Evolutionary conservation across 1,140 invertebrate genomes (phyloP).

Genomic region (Zaprionus gabonicus): DNA sequence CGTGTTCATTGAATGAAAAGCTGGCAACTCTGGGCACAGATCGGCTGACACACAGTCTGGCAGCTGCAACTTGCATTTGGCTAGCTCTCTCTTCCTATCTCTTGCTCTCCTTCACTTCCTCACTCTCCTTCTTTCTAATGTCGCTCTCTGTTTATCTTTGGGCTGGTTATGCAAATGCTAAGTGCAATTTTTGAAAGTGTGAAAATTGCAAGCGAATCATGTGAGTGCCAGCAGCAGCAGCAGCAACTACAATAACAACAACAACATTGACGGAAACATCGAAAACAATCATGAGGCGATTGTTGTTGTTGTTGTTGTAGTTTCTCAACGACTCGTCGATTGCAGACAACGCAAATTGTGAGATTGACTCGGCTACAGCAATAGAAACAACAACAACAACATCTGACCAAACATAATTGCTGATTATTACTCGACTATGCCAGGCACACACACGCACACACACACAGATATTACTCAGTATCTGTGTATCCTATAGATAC

Average conservation of each 20-base stretch:
- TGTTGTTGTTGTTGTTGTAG: neutral
- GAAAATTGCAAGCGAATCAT: conserved; percentile 59
- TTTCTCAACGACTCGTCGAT: conserved; percentile 14
- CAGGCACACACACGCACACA: conserved; percentile 2
- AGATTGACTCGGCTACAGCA: conserved; percentile 8
- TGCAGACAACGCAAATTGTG: conserved; percentile 29
- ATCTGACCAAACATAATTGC: conserved; percentile 22
- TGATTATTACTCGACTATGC: conserved; percentile 22
- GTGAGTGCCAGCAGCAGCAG: conserved; percentile 54
- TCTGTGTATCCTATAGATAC: neutral
- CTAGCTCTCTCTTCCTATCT: neutral
- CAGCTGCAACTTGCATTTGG: neutral
- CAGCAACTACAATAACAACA: conserved; percentile 15
- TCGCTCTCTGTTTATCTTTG: conserved; percentile 26
- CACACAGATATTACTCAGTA: neutral
- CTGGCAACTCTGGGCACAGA: neutral
- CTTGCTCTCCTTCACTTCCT: conserved; percentile 9
- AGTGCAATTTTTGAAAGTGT: conserved; percentile 46
- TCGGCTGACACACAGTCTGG: neutral
- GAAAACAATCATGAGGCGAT: conserved; percentile 32
- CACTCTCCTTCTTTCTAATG: conserved; percentile 2
- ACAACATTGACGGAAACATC: conserved; percentile 27
- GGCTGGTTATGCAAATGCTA: conserved; percentile 58
- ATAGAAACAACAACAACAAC: conserved; percentile 10
- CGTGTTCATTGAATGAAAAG: neutral